Base-by-base conservation (phyloP, 2,888 invertebrate species). In the Drosophila greeni region DNA sequence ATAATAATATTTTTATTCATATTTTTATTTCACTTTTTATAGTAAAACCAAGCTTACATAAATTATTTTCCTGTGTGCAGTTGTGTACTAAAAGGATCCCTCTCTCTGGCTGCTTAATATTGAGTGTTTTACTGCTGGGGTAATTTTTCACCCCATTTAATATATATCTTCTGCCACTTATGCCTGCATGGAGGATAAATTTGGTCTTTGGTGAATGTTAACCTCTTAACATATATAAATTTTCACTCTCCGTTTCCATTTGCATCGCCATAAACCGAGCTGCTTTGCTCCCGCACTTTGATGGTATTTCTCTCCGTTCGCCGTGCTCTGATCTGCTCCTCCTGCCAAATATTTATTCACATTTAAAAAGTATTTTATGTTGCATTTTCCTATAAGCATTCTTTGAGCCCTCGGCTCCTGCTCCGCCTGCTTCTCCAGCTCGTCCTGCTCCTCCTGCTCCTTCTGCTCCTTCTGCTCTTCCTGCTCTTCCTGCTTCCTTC, bases 311-410 rank as follows among this genome's bases (percentile, higher is more conserved):
- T 31, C n/a, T 26, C 1, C n/a, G 42, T 9, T 14, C 61, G 18
- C 3, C 52, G 29, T 26, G 14, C 42, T n/a, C n/a, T n/a, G n/a
- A n/a, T n/a, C n/a, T 51, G 34, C 39, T 51, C 11, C 42, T 52
- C 20, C 39, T 51, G n/a, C 33, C 58, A 78, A 76, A 82, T 78
- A 79, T 82, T 78, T 79, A 74, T 76, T 14, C 67, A 65, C 72
- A 73, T 78, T 76, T 70, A 66, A 69, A 73, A 79, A 82, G 66
- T 68, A 79, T 76, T 84, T 78, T 82, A 76, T 79, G 80, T 57
- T 84, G 80, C 82, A 82, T 68, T 83, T 75, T 45, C 49, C 69
- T 43, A 71, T 66, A 77, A 64, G 81, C 62, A 75, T 49, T 78
- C 66, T 52, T 48, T 58, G 34, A 23, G n/a, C 24, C n/a, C 53